Conservation (phyloP, 2,113 vertebrate species). For the Campylomormyrus numenius region DNA sequence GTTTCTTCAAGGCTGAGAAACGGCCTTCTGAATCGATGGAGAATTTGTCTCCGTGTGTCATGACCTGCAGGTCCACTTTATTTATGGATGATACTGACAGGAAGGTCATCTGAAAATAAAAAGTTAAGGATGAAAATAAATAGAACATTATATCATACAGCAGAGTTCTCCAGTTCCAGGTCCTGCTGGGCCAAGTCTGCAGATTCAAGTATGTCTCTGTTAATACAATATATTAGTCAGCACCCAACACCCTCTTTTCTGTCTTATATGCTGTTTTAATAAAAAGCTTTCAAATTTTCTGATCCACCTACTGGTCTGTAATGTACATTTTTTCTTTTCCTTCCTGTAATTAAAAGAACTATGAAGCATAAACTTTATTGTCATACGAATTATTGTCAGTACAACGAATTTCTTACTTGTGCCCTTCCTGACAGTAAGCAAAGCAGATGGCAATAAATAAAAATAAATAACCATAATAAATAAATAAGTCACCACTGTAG, state of each 20-base stretch:
- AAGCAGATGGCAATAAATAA: background rate
- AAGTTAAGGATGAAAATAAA: background rate
- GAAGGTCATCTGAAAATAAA: constrained; percentile 48
- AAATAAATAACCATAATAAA: background rate
- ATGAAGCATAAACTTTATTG: background rate
- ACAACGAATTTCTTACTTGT: background rate
- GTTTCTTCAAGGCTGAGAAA: constrained; percentile 45
- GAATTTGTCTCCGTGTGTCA: constrained; percentile 48
- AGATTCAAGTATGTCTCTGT: background rate
- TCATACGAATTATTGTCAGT: background rate
- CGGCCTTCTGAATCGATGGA: constrained; percentile 42
- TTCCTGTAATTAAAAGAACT: background rate
- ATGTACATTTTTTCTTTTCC: background rate
- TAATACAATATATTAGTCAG: background rate
- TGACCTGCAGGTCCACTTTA: constrained; percentile 40
- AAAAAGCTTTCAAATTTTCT: background rate
- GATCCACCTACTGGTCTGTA: background rate
- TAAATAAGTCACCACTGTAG: too few relatives aligned
- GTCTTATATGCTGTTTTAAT: background rate
- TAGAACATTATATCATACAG: background rate
- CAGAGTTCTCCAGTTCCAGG: background rate
- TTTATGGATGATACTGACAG: constrained; percentile 26
- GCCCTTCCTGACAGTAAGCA: background rate
- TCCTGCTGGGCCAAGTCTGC: background rate
- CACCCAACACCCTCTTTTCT: background rate